These are phyloP conservation scores for Cyaniris semiargus DNA, from an alignment of 2,888 invertebrate species.

Conservation along the genomic window DNA sequence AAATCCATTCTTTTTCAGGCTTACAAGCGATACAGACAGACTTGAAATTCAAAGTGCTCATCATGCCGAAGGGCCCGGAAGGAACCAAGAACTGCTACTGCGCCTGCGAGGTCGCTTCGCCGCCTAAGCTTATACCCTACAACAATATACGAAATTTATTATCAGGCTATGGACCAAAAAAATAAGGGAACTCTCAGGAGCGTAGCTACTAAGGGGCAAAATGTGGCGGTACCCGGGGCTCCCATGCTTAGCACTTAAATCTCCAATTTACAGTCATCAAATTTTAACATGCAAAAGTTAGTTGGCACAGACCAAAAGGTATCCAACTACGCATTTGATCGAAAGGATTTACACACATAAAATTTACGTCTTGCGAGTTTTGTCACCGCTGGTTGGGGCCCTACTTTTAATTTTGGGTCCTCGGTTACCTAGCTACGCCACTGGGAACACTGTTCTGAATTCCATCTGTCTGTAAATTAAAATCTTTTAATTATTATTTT, in stretches of 20 bases:
- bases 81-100: conserved; percentile 48
- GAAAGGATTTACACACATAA: too few relatives aligned
- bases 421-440: not conserved
- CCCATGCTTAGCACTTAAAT: not conserved
- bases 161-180: not conserved
- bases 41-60: conserved; percentile 42
- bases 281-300: not conserved
- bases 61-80: conserved; percentile 45
- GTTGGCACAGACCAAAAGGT: too few relatives aligned
- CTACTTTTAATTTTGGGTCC: too few relatives aligned
- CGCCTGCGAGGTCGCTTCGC: conserved; percentile 41
- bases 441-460: not conserved
- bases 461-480: not conserved
- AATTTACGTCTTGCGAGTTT: too few relatives aligned
- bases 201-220: not conserved
- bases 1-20: conserved; percentile 36
- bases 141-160: conserved; percentile 38
- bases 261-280: not conserved
- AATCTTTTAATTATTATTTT: not conserved
- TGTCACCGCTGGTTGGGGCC: too few relatives aligned
- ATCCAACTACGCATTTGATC: too few relatives aligned
- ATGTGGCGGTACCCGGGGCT: not conserved
- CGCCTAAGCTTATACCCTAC: conserved; percentile 43
- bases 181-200: not conserved
- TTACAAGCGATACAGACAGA: conserved; percentile 42